Evolutionary conservation across 92 coral and sea anemone genomes (phyloP), one percentile per base, ranked within the genome.

Genomic region (Pocillopora meandrina): DNA sequence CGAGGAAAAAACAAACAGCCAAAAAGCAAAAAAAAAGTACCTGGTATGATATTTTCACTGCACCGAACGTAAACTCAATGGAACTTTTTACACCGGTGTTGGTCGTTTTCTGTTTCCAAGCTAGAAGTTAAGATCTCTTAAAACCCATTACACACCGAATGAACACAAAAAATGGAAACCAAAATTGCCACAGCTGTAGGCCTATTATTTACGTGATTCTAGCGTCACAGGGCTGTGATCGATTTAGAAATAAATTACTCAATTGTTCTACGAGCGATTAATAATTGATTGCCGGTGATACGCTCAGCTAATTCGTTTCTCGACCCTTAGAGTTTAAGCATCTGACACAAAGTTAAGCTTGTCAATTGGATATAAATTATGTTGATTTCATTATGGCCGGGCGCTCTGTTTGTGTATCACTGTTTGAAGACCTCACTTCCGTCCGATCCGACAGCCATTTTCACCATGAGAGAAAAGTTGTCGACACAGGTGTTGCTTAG

Each of bases 61-160:
- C 62, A 58, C 75, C 63, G 77, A 61, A 79, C 74, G 77, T 49
- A 85, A 65, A 74, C 70, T 67, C 74, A 63, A 76, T 61, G 66
- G 89, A 89, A 75, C 74, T 68, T 64, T 86, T 80, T 90, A 91
- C 87, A 66, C 85, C 92, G 87, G 90, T 90, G 85, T 90, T 61
- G 97, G 91, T 92, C 97, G 90, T 91, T 88, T 91, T 86, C 85
- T 83, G 87, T 86, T 90, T 81, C 82, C 93, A 81, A 87, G 89
- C 84, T 86, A 71, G 91, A 88, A 85, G 92, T 93, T 93, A 91
- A 93, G 91, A 85, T 84, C 97, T 97, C 97, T 93, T 89, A 90
- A 94, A 90, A 87, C 91, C 95, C 98, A 97, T 97, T 97, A 97
- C 95, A 90, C 98, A 91, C 91, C 87, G 98, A 86, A 87, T 93